These are phyloP conservation scores for Drosophila rubida DNA, from an alignment of 2,888 invertebrate genomes.

Conservation along the genomic window DNA sequence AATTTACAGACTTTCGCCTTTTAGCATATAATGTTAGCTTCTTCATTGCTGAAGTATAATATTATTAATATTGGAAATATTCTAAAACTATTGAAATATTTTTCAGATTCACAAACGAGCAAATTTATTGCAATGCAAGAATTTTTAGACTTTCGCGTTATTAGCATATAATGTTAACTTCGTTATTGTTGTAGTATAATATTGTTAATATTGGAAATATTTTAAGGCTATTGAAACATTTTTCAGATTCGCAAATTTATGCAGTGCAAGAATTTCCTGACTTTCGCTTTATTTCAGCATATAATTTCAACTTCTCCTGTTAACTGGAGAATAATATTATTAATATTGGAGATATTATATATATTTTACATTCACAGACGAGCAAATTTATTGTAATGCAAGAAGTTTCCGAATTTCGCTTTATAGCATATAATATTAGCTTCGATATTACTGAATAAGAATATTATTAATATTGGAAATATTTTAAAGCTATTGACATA, in stretches of 20 bases:
- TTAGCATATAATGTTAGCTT: neutral
- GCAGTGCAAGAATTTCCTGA: constrained; percentile 1
- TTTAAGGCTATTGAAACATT: neutral
- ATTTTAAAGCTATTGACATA: neutral
- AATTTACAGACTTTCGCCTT: constrained; percentile 25
- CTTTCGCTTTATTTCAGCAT: constrained; percentile 26
- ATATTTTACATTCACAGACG: no score
- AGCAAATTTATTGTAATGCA: no score
- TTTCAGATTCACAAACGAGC: no score
- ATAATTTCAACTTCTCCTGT: neutral
- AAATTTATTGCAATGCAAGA: neutral
- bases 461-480: neutral
- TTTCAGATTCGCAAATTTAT: no score
- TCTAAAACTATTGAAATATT: neutral
- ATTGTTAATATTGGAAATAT: neutral
- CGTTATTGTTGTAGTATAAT: no score
- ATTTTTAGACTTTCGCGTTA: constrained; percentile 24
- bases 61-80: neutral
- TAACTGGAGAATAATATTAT: no score
- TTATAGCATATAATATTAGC: no score
- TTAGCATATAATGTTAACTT: neutral
- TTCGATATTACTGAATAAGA: no score
- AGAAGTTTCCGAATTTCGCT: no score
- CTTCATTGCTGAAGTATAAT: neutral
- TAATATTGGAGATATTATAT: no score